phyloP scores from a whole-genome alignment of 2,888 invertebrate species.

The Anorthoa munda region DNA sequence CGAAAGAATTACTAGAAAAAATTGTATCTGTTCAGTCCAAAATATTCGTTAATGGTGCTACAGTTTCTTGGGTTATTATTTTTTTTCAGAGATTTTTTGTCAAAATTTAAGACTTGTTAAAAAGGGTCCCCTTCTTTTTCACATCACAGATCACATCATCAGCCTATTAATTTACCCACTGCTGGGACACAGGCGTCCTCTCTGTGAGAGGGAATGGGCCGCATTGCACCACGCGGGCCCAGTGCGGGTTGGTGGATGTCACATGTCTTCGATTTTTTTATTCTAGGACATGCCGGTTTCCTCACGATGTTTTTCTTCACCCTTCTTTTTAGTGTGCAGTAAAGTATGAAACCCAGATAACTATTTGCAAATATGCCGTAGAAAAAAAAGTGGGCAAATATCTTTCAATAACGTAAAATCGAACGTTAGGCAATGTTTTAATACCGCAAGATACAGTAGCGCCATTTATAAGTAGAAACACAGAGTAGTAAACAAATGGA shows the following conservation, averaged over 20 bases:
- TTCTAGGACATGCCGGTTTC: too few species aligned
- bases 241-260: too few species aligned
- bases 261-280: too few species aligned
- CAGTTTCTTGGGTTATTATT: not conserved
- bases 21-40: conserved; percentile 55
- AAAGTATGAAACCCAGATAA: not conserved
- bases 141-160: too few species aligned
- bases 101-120: not conserved
- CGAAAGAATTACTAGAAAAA: conserved; percentile 37
- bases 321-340: too few species aligned
- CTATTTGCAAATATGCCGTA: too few species aligned
- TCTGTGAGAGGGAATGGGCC: too few species aligned
- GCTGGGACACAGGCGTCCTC: too few species aligned
- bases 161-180: too few species aligned
- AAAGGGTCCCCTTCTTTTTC: too few species aligned
- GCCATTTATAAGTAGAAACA: conserved; percentile 45
- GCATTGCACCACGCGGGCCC: too few species aligned
- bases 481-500: conserved; percentile 42
- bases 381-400: not conserved
- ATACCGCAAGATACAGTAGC: conserved; percentile 38
- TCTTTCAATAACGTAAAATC: conserved; percentile 19
- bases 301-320: too few species aligned
- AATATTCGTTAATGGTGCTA: conserved; percentile 43
- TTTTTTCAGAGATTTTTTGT: not conserved
- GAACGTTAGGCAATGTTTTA: conserved; percentile 43